Evolutionary conservation across 2,888 invertebrate genomes (phyloP), one percentile per base, ranked within the genome.

Genomic region (Spilosoma lubricipeda): DNA sequence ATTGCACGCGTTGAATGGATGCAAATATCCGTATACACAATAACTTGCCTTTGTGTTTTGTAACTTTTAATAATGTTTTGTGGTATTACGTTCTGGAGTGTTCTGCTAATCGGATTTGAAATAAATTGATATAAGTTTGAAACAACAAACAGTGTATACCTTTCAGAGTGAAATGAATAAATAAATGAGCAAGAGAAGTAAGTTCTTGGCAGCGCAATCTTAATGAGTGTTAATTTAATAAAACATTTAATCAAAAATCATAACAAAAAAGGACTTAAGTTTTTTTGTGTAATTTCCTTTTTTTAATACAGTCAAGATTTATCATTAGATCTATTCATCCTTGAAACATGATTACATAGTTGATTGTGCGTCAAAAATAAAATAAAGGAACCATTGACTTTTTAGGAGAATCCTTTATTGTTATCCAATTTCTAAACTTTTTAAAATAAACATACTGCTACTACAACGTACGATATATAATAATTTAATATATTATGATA

Each of bases 1-100:
- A 84, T 77, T 81, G 80, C 76, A 76, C 75, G 63, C 63, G 72
- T 66, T 83, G 82, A 85, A 83, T 82, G 71, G 80, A 77, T 80
- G 77, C 70, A 77, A 79, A 79, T 81, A 85, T 65, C 76, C 82
- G 78, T 52, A 67, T 82, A 78, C 79, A 81, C 75, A 82, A 73
- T 76, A 30, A 72, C 64, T 72, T 48, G 73, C 72, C 75, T 74
- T 80, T 84, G 77, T 79, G 78, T 82, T 72, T 56, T 72, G 77
- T 70, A 70, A 76, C 73, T 76, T 76, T 76, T 71, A 76, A 76
- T 71, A 69, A 73, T 73, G 68, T 76, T 76, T 71, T 71, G 71
- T 76, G 42, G 63, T 63, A 30, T 52, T 67, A 45, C 13, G 36
- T n/a, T 1, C 20, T 39, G 18, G 39, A 70, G 36, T 75, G 33